Evolutionary conservation across 2,797 vertebrate species (phyloP).

Genomic region (Rhinophrynus dorsalis): DNA sequence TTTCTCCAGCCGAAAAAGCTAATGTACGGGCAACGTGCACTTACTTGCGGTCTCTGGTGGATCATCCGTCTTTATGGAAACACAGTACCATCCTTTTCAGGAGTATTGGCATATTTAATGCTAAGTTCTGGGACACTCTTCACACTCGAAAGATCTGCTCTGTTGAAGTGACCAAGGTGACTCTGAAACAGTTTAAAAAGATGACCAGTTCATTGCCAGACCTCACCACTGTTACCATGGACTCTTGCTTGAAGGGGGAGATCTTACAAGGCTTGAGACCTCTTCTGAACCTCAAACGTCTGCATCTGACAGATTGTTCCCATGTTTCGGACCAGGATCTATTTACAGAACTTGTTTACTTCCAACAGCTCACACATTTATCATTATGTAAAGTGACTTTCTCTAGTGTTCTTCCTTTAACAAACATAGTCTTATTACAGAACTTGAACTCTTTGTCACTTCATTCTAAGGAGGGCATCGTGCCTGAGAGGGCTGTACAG

Average conservation of each 20-base stretch:
- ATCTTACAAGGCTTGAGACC: constrained; percentile 38
- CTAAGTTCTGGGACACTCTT: constrained; percentile 55
- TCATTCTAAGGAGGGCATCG: constrained; percentile 45
- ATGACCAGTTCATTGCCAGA: constrained; percentile 50
- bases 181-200: constrained; percentile 49
- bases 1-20: constrained; percentile 49
- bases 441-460: constrained; percentile 54
- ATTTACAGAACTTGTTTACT: constrained; percentile 29
- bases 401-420: constrained; percentile 15
- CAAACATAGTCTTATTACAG: constrained; percentile 48
- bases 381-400: constrained; percentile 50
- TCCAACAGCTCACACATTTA: constrained; percentile 55
- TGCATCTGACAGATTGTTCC: constrained; percentile 49
- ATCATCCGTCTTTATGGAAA: constrained; percentile 53
- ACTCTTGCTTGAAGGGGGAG: constrained; percentile 45
- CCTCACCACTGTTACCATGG: constrained; percentile 52
- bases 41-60: constrained; percentile 51
- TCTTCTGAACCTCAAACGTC: constrained; percentile 51
- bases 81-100: constrained; percentile 48
- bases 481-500: constrained; percentile 47
- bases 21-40: constrained; percentile 52
- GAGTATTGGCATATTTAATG: constrained; percentile 39
- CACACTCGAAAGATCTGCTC: constrained; percentile 48
- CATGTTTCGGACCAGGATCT: constrained; percentile 35
- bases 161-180: constrained; percentile 50